Evolutionary conservation across 2,888 invertebrate genomes (phyloP), one percentile per base, ranked within the genome.

Genomic region (Habroteleia sp.): DNA sequence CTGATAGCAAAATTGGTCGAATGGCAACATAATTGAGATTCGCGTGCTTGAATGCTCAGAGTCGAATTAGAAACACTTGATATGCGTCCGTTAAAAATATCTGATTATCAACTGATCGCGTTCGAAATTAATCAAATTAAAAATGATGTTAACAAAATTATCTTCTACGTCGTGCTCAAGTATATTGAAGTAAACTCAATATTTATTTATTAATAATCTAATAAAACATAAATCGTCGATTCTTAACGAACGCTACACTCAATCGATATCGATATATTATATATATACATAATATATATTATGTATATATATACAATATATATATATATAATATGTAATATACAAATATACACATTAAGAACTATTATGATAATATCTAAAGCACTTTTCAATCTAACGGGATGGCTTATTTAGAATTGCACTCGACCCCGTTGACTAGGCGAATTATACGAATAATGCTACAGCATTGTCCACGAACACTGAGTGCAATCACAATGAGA

Each of bases 361-460:
- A 60, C 52, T 63, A 66, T 65, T 66, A 62, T 54, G 60, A 54
- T 48, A 33, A 74, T 74, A 66, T 41, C 54, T 60, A 66, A 74
- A 74, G 74, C 66, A 66, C 41, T 74, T 68, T 42, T 60, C 35
- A 68, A 31, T 56, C 62, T 62, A 68, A 74, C 68, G 66, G 56
- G 68, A 56, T 68, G 44, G 44, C 39, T 37, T 37, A 11, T 54
- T 42, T 46, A 71, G 66, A 79, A 81, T 83, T 81, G 78, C 79
- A 82, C 80, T 78, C 79, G 76, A 81, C 10, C 83, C 83, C 85
- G 82, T 81, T 86, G 84, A 85, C 85, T 86, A 86, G 85, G 77
- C 83, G 77, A 81, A 82, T 79, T 71, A 77, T 79, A 62, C 80
- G 76, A 82, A 72, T 72, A 76, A 77, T 68, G 58, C 41, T 76